phyloP scores from a whole-genome alignment of 2,113 vertebrate species.

The Cynocephalus volans region DNA sequence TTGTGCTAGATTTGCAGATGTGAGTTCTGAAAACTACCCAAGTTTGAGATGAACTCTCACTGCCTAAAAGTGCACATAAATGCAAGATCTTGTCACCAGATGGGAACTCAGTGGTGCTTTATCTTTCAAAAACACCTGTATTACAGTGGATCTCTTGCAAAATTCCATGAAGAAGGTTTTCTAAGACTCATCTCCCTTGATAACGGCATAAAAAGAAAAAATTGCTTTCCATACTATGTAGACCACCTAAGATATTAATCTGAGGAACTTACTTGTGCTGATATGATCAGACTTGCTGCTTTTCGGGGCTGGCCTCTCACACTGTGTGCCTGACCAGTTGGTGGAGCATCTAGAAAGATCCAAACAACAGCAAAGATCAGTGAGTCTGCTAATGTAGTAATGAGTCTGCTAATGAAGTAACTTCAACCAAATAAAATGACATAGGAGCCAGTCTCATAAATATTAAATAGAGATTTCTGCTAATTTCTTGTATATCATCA shows the following conservation, averaged over 20 bases:
- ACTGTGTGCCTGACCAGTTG: constrained; percentile 99
- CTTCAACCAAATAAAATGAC: constrained; percentile 66
- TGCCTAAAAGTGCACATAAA: background rate
- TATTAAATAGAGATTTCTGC: constrained; percentile 29
- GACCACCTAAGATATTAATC: background rate
- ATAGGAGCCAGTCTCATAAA: constrained; percentile 33
- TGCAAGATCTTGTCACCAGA: fast-evolving
- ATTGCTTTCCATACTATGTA: background rate
- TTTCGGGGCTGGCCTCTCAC: constrained; percentile 98
- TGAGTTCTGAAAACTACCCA: background rate
- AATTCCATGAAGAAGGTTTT: background rate
- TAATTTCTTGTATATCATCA: background rate
- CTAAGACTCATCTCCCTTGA: background rate
- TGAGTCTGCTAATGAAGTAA: constrained; percentile 54
- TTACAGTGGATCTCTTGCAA: background rate
- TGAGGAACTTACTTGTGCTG: constrained; percentile 94
- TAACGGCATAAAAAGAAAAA: background rate
- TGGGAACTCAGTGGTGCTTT: fast-evolving
- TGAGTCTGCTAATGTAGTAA: constrained; percentile 63
- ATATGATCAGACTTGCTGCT: constrained; percentile 98
- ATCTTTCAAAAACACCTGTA: background rate
- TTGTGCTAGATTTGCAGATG: constrained; percentile 13
- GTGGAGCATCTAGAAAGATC: constrained; percentile 95
- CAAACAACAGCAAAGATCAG: constrained; percentile 84
- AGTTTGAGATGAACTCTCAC: background rate